phyloP scores from a whole-genome alignment of 2,113 vertebrate genomes.

The Megalops atlanticus region DNA sequence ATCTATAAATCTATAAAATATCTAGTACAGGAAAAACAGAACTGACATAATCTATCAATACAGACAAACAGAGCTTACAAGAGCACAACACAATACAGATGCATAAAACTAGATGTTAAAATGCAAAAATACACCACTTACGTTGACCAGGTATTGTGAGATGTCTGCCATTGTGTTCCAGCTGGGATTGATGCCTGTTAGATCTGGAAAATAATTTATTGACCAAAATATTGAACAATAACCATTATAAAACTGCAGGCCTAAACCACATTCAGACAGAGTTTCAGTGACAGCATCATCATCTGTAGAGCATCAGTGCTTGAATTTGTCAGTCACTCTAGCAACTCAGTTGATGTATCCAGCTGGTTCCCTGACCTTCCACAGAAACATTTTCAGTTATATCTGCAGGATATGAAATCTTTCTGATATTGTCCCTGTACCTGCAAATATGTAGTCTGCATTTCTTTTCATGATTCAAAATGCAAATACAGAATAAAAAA shows the following conservation, averaged over 20 bases:
- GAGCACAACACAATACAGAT: background rate
- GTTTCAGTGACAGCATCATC: too few relatives aligned
- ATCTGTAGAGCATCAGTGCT: too few relatives aligned
- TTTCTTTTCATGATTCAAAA: background rate
- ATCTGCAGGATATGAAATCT: background rate
- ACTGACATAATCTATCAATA: background rate
- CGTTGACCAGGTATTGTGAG: conserved; percentile 58
- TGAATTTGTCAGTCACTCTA: too few relatives aligned
- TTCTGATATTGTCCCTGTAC: background rate
- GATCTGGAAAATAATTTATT: conserved; percentile 18
- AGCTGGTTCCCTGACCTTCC: too few relatives aligned
- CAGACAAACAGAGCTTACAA: background rate
- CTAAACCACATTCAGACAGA: background rate
- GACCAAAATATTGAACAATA: background rate
- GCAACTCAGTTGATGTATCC: too few relatives aligned
- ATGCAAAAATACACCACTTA: conserved; percentile 47
- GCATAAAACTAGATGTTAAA: background rate
- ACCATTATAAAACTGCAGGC: conserved; percentile 2
- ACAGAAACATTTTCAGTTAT: too few relatives aligned
- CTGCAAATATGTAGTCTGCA: background rate
- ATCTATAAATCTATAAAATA: background rate
- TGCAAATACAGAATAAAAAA: background rate
- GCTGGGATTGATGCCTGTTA: background rate
- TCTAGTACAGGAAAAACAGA: background rate
- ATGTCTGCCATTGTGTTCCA: conserved; percentile 52